Percentiles rank a stretch among this genome's conserved stretches.
phyloP scores from a whole-genome alignment of 2,797 vertebrate species.

The Glyptemys insculpta region DNA sequence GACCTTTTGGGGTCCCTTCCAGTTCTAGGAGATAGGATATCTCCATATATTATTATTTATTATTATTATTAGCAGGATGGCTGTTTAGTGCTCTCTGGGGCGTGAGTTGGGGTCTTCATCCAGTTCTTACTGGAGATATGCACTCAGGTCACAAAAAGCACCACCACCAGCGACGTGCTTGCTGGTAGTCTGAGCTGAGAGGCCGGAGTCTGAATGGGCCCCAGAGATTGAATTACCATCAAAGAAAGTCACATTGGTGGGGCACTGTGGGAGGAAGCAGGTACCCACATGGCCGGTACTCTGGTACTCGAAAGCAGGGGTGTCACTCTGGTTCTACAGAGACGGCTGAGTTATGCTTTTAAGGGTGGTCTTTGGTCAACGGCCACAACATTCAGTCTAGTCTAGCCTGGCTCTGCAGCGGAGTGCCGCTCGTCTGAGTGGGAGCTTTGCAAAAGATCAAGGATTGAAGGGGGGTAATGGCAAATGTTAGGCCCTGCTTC shows the following conservation, averaged over 20 bases:
- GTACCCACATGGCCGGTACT: no score
- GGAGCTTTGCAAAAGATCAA: background rate
- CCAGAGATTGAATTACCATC: background rate
- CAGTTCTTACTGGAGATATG: background rate
- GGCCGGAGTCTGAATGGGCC: background rate
- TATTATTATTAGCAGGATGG: no score
- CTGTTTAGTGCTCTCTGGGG: background rate
- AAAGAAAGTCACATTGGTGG: background rate
- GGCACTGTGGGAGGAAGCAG: no score
- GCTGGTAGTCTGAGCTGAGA: background rate
- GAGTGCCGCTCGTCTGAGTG: background rate
- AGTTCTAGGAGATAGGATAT: no score
- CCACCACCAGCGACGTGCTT: rapidly evolving
- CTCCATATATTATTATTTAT: no score
- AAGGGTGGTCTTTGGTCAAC: background rate
- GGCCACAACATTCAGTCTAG: background rate
- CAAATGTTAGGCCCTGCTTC: background rate
- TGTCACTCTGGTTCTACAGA: no score
- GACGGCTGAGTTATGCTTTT: background rate
- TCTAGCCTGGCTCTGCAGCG: background rate
- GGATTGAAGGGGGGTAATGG: background rate
- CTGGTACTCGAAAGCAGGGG: background rate
- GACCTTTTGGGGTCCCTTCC: no score
- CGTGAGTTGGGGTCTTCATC: background rate
- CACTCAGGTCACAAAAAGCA: background rate